Base-by-base conservation (phyloP, 2,113 vertebrate genomes). In the Collichthys lucidus region DNA sequence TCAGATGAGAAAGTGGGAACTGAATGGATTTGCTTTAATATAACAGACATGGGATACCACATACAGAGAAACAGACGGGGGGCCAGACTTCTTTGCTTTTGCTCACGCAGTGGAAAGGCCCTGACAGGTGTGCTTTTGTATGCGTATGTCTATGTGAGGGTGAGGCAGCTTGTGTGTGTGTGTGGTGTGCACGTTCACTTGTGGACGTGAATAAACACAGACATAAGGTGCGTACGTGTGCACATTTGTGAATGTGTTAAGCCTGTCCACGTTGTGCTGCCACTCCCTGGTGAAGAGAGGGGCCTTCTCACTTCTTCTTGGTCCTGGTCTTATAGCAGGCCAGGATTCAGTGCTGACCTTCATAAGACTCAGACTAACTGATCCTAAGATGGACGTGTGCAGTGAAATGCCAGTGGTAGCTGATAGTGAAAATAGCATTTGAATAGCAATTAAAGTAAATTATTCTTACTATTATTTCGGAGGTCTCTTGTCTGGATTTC, bases 61-160 rank as follows among this genome's bases (percentile, higher is more conserved):
- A 94, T 93, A 93, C 87, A 89, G 94, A 92, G 93, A 91, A 89
- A 63, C 88, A 47, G 85, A 74, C 85, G 91, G 91, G 90, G 93
- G 93, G 91, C 75, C 80, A 82, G 85, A 91, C 82, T 82, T 92
- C 94, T 95, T 95, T 95, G 93, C 92, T 93, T 88, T 89, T 95
- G 94, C 94, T 95, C 94, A 95, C 92, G 86, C 86, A 94, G 94
- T 95, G 94, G 94, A 95, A 95, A 95, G 89, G 82, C 91, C 88
- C 91, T 93, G 92, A 95, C 94, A 95, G 95, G 94, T 96, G 95
- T 95, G 95, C 93, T 92, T 95, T 95, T 96, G 94, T 95, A 85
- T 85, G 82, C 79, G 52, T 80, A 90, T 73, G 88, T 90, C 86
- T 90, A 82, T 91, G 86, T 90, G 78, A 89, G 83, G 74, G 79